Conservation (phyloP, 2,888 invertebrate genomes). For the Caenorhabditis imperialis region DNA sequence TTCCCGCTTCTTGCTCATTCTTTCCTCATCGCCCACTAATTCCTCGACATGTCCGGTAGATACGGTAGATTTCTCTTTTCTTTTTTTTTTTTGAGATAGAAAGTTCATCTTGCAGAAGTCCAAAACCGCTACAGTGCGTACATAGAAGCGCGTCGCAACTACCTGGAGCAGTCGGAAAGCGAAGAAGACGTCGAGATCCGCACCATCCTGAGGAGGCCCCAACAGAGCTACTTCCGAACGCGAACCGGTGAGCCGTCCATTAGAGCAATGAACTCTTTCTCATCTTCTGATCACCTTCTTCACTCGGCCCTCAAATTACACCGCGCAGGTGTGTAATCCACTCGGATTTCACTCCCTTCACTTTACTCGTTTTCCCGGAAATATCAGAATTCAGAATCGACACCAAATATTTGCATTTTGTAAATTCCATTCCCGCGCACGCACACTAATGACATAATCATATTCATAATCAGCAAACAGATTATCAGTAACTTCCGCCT, state of each 20-base stretch:
- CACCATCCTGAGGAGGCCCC: slow-evolving; percentile 40
- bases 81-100: no score
- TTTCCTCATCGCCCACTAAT: slow-evolving; percentile 4
- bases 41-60: slow-evolving; percentile 32
- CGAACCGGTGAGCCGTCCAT: slow-evolving; percentile 12
- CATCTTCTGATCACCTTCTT: background rate
- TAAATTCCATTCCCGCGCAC: no score
- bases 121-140: slow-evolving; percentile 39
- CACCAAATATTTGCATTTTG: slow-evolving; percentile 39
- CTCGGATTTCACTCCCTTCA: slow-evolving; percentile 16
- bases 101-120: slow-evolving; percentile 27
- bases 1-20: slow-evolving; percentile 9
- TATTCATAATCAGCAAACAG: slow-evolving; percentile 40
- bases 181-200: slow-evolving; percentile 44
- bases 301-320: slow-evolving; percentile 13
- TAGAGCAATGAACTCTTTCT: background rate
- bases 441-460: no score
- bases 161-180: slow-evolving; percentile 39
- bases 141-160: slow-evolving; percentile 31
- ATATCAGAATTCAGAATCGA: background rate
- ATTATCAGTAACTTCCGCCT: slow-evolving; percentile 7
- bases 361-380: background rate
- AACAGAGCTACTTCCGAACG: slow-evolving; percentile 22
- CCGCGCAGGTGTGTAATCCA: slow-evolving; percentile 38
- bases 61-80: slow-evolving; percentile 8